Conservation (phyloP, 2,113 vertebrate species). For the Leptobrachium ailaonicum region DNA sequence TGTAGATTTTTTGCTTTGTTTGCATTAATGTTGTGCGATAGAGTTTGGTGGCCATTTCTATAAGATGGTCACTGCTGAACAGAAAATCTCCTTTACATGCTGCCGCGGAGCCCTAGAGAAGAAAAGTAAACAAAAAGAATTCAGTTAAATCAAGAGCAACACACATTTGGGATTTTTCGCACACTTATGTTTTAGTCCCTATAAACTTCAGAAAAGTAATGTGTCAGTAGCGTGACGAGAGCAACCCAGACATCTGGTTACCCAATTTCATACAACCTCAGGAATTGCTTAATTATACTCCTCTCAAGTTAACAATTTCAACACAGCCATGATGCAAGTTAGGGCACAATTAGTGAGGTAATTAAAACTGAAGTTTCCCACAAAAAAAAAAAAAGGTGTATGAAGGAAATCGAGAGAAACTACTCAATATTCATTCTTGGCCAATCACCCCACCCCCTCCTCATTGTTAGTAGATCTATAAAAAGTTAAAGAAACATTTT, state of each 20-base stretch:
- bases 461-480: no score
- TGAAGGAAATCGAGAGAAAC: no score
- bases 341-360: no score
- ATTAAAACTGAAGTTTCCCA: no score
- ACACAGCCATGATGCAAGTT: no score
- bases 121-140: neutral
- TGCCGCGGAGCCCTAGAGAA: constrained; percentile 80
- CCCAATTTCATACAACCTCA: neutral
- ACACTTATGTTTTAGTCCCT: neutral
- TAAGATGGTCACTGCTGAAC: constrained; percentile 91
- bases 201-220: neutral
- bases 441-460: no score
- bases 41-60: constrained; percentile 96
- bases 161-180: no score
- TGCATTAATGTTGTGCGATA: constrained; percentile 81
- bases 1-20: constrained; percentile 80
- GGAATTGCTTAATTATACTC: neutral
- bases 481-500: no score
- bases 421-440: no score
- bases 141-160: neutral
- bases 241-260: neutral
- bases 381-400: no score
- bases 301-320: no score
- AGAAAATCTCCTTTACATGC: constrained; percentile 96
- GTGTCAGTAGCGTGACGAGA: neutral